A percentile compares a stretch with the other conserved stretches of the same genome.
Conservation (phyloP, 2,888 invertebrate genomes). For the Megaustenia siamemsis region DNA sequence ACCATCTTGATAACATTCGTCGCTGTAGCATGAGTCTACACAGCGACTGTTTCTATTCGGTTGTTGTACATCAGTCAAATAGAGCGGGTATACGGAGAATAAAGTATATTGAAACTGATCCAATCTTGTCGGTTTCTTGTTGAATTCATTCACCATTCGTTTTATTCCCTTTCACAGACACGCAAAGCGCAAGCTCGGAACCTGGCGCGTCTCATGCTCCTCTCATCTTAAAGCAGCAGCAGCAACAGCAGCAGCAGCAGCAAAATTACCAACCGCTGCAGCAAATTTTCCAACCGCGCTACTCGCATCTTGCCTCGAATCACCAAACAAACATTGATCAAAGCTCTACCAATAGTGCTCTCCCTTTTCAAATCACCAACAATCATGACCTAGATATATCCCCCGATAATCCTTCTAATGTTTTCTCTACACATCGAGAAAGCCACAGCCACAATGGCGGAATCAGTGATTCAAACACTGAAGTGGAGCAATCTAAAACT, state of each 20-base stretch:
- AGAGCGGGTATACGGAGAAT: too few species aligned
- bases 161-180: slow-evolving; percentile 15
- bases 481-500: not conserved
- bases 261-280: slow-evolving; percentile 5
- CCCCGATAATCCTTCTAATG: not conserved
- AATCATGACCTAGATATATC: not conserved
- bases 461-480: not conserved
- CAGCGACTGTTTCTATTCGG: too few species aligned
- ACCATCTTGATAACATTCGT: too few species aligned
- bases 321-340: not conserved
- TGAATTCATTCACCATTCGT: too few species aligned
- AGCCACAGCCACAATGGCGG: not conserved
- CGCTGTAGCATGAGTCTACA: too few species aligned
- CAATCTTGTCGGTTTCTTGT: too few species aligned
- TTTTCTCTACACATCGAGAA: not conserved
- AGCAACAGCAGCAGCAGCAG: slow-evolving; percentile 2
- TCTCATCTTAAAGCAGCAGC: not conserved
- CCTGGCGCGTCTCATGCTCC: not conserved
- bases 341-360: not conserved
- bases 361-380: not conserved
- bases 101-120: too few species aligned
- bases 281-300: not conserved
- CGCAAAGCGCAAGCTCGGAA: slow-evolving; percentile 12
- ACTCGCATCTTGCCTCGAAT: not conserved
- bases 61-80: too few species aligned